Evolutionary conservation across 2,113 vertebrate genomes (phyloP), one percentile per base, ranked within the genome.

Genomic region (Cepphus grylle): DNA sequence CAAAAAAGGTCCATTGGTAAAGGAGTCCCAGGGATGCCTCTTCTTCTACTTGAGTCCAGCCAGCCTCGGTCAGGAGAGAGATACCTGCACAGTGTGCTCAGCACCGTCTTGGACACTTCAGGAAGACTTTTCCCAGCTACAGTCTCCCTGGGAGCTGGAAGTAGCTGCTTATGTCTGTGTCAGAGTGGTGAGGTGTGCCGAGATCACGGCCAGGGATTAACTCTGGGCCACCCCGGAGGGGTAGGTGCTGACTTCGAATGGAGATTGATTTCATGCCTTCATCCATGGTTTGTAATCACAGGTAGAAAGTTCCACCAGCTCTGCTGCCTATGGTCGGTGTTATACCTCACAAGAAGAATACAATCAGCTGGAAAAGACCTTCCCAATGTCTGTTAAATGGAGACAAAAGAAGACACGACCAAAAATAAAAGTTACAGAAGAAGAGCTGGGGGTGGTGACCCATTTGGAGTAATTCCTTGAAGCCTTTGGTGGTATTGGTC

Each of bases 251-350:
- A 58, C 65, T 69, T 86, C 1, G 10, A 65, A 43, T 18, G 30
- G 43, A 88, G 36, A 36, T 67, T 34, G 42, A 32, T 67, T 79
- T 85, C 14, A 80, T 3, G 8, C 23, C 18, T 77, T 88, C 2
- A 2, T 38, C n/a, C 63, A 16, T 53, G 45, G 22, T 66, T 80
- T 86, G 63, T 80, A 90, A 59, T 16, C 13, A 19, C 34, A 70
- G 16, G 50, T 59, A 49, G 47, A 76, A 94, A 26, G 12, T 30
- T 12, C 55, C 67, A 61, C 72, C 45, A 80, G 29, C 36, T 70
- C 58, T 69, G 25, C 30, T 67, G 30, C 2, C 0, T 43, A 16
- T 10, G 12, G 4, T 47, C 9, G 1, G 5, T 38, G 18, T 23
- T 32, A 27, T 21, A 36, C 32, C 23, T 65, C 2, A 3, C 47